Percentiles rank a stretch among this genome's conserved stretches.
Evolutionary conservation across 2,113 vertebrate species (phyloP).

Genomic region (Otolemur garnettii): DNA sequence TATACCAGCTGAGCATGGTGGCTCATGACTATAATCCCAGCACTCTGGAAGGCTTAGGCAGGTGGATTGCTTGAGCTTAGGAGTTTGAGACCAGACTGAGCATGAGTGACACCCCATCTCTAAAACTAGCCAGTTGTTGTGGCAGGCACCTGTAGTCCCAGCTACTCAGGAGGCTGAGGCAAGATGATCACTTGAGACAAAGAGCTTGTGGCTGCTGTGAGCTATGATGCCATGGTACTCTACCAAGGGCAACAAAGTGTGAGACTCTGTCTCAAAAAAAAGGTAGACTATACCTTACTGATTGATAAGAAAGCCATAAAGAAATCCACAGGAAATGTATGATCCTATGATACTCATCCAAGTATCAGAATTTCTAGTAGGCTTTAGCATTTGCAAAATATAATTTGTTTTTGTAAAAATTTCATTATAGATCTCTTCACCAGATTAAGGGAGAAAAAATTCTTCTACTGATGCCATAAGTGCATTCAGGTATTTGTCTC

Average conservation of each 20-base stretch:
- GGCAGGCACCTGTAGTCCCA: too few species aligned
- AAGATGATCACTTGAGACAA: too few species aligned
- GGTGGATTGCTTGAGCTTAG: too few species aligned
- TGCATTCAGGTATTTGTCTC: slow-evolving; percentile 4
- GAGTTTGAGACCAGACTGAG: too few species aligned
- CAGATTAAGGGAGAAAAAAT: not conserved
- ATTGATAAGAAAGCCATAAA: not conserved
- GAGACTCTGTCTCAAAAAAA: not conserved
- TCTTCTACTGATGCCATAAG: not conserved
- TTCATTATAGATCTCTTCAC: not conserved
- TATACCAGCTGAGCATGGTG: not conserved
- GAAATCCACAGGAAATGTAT: slow-evolving; percentile 43
- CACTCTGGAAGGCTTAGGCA: too few species aligned
- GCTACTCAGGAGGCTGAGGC: too few species aligned
- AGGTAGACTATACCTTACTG: not conserved
- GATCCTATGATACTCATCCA: not conserved
- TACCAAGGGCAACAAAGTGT: too few species aligned
- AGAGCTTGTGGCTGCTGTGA: too few species aligned
- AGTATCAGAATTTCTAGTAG: slow-evolving; percentile 51
- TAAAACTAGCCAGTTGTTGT: too few species aligned
- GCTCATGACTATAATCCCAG: too few species aligned
- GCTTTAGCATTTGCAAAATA: not conserved
- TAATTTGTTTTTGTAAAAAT: not conserved
- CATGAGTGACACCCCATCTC: too few species aligned
- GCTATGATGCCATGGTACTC: too few species aligned